Evolutionary conservation across 2,888 invertebrate genomes (phyloP), one percentile per base, ranked within the genome.

Genomic region (Rhaphigaster nebulosa): DNA sequence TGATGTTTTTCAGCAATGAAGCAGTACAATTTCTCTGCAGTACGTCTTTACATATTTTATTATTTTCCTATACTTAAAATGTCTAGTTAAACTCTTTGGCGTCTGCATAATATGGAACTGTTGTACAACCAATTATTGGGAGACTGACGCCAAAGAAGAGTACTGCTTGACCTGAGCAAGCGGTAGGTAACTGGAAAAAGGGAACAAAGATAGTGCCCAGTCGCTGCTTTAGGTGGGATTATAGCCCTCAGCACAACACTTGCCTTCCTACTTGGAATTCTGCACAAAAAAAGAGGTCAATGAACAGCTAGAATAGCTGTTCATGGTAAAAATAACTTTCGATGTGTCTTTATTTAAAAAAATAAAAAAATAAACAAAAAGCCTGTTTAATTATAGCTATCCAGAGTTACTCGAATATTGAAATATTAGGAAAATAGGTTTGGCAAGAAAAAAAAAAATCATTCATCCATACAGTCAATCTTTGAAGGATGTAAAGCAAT

Each of bases 181-280:
- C 10, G 60, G 70, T 70, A 70, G 18, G 70, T 76, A 76, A 76
- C 34, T 76, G 70, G 70, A 76, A 76, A 29, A 76, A 23, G 70
- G 70, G 70, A 6, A 76, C 34, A 23, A 38, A 20, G 20, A 76
- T 76, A 38, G 34, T 8, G 20, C 8, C 70, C 20, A 18, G 29
- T 29, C 29, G 5, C 29, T 65, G 4, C 29, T 65, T 65, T 29
- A 18, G 65, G 0, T 2, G 0, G 18, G 70, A 76, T 76, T 76
- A 76, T 20, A 38, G 38, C 38, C 70, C 34, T 38, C 6, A 20
- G 18, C 34, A 76, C 20, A 76, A 76, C 70, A 76, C 15, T 65
- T 20, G 1, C 8, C 70, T 34, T 38, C 5, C 38, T 76, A 12
- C 70, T 76, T 23, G 70, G 70, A 76, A 76, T 1, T 1, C 10